Conservation (phyloP, 2,113 vertebrate genomes). For the Podarcis cretensis region DNA sequence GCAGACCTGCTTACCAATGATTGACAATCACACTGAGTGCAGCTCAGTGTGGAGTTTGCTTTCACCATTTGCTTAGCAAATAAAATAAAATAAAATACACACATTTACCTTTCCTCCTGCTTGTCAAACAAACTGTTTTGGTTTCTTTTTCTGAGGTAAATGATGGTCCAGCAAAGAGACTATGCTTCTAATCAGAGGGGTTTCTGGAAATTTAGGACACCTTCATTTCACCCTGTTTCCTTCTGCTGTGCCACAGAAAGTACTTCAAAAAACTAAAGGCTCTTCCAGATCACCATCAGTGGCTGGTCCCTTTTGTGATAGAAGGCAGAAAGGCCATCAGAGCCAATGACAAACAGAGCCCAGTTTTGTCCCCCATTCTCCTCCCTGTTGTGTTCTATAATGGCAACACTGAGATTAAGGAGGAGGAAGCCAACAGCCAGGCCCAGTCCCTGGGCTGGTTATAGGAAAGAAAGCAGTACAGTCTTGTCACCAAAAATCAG, state of each 20-base stretch:
- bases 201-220: too few relatives aligned
- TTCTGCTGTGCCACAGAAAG: neutral
- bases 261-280: neutral
- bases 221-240: neutral
- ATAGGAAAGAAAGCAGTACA: too few relatives aligned
- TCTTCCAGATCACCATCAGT: too few relatives aligned
- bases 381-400: too few relatives aligned
- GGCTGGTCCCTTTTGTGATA: too few relatives aligned
- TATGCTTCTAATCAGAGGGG: neutral
- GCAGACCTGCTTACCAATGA: neutral
- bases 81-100: neutral
- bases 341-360: too few relatives aligned
- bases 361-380: too few relatives aligned
- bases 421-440: too few relatives aligned
- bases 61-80: neutral
- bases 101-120: neutral
- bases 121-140: neutral
- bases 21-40: neutral
- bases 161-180: neutral
- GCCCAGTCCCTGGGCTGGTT: too few relatives aligned
- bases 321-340: too few relatives aligned
- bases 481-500: too few relatives aligned
- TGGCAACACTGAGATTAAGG: too few relatives aligned
- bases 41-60: neutral
- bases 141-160: neutral